Evolutionary conservation across 1,140 invertebrate genomes (phyloP).

Genomic region (Hylaeus anthracinus): DNA sequence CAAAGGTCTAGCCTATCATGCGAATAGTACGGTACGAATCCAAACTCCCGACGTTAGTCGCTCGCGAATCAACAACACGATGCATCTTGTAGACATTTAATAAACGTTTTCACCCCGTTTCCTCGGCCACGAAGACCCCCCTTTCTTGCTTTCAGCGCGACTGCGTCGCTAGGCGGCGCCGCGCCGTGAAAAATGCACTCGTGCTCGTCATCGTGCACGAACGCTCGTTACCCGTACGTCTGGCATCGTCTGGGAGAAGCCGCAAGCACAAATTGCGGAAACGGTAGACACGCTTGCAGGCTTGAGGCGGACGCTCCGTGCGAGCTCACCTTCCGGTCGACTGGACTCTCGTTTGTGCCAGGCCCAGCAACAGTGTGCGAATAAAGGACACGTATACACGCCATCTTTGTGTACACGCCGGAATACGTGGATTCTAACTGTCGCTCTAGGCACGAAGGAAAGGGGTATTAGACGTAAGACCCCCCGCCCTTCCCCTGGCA

Average conservation of each 20-base stretch:
- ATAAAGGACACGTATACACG: constrained; percentile 31
- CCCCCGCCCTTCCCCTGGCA: neutral
- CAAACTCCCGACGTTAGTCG: neutral
- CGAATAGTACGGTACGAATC: too few relatives aligned
- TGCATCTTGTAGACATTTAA: constrained; percentile 25
- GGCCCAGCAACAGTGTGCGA: constrained; percentile 11
- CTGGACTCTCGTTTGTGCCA: constrained; percentile 50
- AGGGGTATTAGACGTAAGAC: constrained; percentile 18
- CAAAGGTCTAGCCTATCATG: too few relatives aligned
- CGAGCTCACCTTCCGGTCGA: constrained; percentile 49
- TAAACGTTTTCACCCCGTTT: constrained; percentile 21
- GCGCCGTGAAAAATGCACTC: constrained; percentile 28
- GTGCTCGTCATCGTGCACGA: constrained; percentile 36
- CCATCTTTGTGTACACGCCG: constrained; percentile 5
- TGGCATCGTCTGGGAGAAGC: constrained; percentile 21
- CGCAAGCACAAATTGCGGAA: constrained; percentile 55
- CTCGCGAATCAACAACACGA: neutral
- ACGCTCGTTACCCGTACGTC: constrained; percentile 32
- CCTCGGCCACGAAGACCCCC: neutral
- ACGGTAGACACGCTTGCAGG: constrained; percentile 44
- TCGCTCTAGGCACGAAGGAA: constrained; percentile 38
- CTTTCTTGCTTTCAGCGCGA: neutral
- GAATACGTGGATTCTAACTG: constrained; percentile 47
- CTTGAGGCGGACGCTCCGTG: constrained; percentile 41
- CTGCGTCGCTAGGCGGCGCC: neutral